Base-by-base conservation (phyloP, 1,140 invertebrate genomes). In the Drosophila guanche region DNA sequence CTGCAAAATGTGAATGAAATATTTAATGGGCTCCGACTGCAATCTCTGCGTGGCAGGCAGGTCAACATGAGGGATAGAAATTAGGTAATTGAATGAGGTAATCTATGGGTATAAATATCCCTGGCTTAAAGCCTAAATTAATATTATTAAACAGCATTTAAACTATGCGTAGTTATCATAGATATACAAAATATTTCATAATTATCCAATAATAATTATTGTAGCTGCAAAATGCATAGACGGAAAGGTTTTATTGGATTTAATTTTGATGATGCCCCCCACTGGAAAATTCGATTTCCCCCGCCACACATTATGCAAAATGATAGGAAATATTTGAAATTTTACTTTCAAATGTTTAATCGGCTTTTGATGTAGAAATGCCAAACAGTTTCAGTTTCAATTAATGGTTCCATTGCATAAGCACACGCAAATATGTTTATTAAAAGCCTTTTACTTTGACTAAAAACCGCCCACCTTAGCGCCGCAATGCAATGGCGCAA, bases 361-460 rank as follows among this genome's bases (percentile, higher is more conserved):
- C 42, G 59, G 41, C 52, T 73, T 73, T 73, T 65, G 52, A 57
- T 73, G 69, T 73, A 73, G 52, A 54, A 73, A 72, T 65, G 25
- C 53, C n/a, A 25, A 25, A 54, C 43, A 50, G 69, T 61, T 37
- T 45, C 51, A 48, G 42, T 46, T 69, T 71, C 54, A 58, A 55
- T 42, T 54, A 23, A 7, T 12, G 27, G 20, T 73, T 47, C 16
- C 27, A 84, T 84, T 84, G 80, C 79, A 84, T 84, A 84, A 75
- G 70, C 60, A 53, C 76, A 61, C 68, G 80, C 61, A 68, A 71
- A 81, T 83, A 83, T 74, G 71, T 71, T 57, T 61, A 78, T 78
- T 69, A 78, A 83, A 76, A 80, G 76, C 72, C 80, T 85, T 79
- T 84, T 84, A 80, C 81, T 85, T 80, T 81, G 51, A 57, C 52